These are phyloP conservation scores for Flabesymbios commensalis DNA, from an alignment of 2,888 invertebrate species.

Conservation along the genomic window DNA sequence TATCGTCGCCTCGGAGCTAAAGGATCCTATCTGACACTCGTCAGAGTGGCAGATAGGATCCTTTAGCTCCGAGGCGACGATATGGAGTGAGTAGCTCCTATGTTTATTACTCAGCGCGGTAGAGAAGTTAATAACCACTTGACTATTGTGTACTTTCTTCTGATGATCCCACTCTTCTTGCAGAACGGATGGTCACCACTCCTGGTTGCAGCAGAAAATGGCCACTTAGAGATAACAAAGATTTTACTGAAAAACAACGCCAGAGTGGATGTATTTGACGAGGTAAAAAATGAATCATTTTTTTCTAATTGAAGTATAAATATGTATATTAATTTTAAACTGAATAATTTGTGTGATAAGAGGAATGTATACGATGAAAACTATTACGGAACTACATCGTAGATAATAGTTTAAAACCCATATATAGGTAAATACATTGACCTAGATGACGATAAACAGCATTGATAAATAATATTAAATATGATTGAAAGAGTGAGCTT, in stretches of 20 bases:
- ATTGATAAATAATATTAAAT: neutral
- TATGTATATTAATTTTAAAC: too few species aligned
- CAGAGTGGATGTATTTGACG: conserved; percentile 97
- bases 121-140: neutral
- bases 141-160: neutral
- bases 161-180: conserved; percentile 12
- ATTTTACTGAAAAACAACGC: conserved; percentile 89
- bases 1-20: too few species aligned
- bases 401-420: neutral
- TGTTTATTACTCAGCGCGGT: neutral
- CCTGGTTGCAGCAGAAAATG: conserved; percentile 91
- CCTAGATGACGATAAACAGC: neutral
- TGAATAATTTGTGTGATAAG: too few species aligned
- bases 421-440: neutral
- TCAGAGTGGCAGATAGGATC: too few species aligned
- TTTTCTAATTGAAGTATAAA: too few species aligned
- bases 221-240: conserved; percentile 88
- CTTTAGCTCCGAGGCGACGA: too few species aligned
- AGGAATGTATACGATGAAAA: too few species aligned
- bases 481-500: too few species aligned
- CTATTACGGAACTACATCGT: neutral
- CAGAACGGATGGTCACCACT: conserved; percentile 89
- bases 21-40: too few species aligned
- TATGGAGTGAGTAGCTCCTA: too few species aligned
- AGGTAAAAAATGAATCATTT: too few species aligned